Base-by-base conservation (phyloP, 2,888 invertebrate genomes). In the Apoda limacodes region DNA sequence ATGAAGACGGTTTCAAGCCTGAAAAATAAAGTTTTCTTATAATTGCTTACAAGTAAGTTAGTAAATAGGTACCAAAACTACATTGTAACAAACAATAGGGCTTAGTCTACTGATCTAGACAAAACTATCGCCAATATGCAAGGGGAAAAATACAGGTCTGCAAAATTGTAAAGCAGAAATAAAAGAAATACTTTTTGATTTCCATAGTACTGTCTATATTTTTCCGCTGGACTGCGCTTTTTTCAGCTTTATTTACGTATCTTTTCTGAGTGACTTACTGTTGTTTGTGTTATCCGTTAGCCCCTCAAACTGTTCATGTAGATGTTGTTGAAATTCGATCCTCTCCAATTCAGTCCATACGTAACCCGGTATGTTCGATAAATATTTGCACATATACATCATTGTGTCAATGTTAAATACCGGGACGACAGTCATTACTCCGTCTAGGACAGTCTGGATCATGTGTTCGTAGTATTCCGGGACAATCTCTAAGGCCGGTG, bases 381-480 rank as follows among this genome's bases (percentile, higher is more conserved):
- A 43, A 14, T 82, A 59, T 12, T 56, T 69, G 4, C 85, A 82
- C 45, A 82, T 83, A 48, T 81, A 85, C 9, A 87, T 52, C 49
- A 85, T 84, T 2, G 61, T 60, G 0, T 65, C 59, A 0, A 52
- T 33, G 22, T 85, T 74, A 4, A 88, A 68, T 0, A 90, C 67
- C 19, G 89, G 88, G 56, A 87, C 86, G 23, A 89, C 67, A 3
- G 82, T 82, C 87, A 87, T 88, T 54, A 92, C 63, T 0, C 90
- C 90, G 28, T 87, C 75, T 2, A 91, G 56, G 50, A 92, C 67
- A 1, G 85, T 82, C 1, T 69, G 60, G 0, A 88, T 75, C 85
- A 90, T 87, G 42, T 83, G 65, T 28, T 85, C 69, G 60, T 90
- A 92, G 30, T 86, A 76, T 22, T 85, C 69, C 0, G 83, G 83